A percentile compares a stretch with the other conserved stretches of the same genome.
These are phyloP conservation scores for Benthochromis sp. DNA, from an alignment of 2,113 vertebrate species.

Conservation along the genomic window DNA sequence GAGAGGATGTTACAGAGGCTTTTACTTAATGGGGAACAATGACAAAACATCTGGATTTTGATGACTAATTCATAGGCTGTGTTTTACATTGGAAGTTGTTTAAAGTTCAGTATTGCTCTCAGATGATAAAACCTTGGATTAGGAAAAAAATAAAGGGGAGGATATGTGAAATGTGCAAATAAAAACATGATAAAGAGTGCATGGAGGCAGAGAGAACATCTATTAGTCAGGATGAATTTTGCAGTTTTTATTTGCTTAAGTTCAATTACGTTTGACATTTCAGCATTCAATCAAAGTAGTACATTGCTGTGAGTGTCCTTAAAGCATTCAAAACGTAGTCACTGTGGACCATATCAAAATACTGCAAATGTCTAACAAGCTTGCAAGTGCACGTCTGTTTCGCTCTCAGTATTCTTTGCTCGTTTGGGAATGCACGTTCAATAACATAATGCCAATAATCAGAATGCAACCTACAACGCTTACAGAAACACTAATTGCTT, in stretches of 20 bases:
- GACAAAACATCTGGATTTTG: conserved; percentile 39
- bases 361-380: conserved; percentile 21
- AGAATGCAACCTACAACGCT: conserved; percentile 5
- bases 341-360: conserved; percentile 19
- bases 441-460: conserved; percentile 34
- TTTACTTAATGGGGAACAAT: neutral
- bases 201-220: neutral
- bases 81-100: neutral
- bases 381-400: neutral
- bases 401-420: conserved; percentile 1
- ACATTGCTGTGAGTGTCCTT: neutral
- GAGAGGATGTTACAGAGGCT: neutral
- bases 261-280: conserved; percentile 7
- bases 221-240: neutral
- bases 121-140: conserved; percentile 2
- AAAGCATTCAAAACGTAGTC: neutral
- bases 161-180: neutral
- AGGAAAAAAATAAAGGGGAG: neutral
- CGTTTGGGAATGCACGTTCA: conserved; percentile 14
- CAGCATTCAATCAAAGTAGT: neutral
- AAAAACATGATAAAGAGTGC: neutral
- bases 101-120: neutral
- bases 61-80: conserved; percentile 25
- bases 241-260: neutral
- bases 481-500: conserved; percentile 46